phyloP scores from a whole-genome alignment of 2,888 invertebrate genomes.

The Cryptocheilus praepositus region DNA sequence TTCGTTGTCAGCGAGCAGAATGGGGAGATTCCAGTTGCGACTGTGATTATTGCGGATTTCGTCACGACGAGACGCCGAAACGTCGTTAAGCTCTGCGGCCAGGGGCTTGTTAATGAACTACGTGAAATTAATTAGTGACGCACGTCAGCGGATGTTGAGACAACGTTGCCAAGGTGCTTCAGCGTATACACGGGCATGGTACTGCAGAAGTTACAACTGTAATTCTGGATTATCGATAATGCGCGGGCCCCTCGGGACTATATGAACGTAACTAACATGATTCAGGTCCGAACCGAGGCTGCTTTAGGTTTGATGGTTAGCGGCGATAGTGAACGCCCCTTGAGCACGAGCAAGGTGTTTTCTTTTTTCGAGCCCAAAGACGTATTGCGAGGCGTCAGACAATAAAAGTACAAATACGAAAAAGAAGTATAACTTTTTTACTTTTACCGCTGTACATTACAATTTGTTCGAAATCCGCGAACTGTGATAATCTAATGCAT shows the following conservation, averaged over 20 bases:
- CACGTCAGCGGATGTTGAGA: constrained; percentile 44
- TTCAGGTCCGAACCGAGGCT: constrained; percentile 25
- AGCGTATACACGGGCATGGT: constrained; percentile 11
- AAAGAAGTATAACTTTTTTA: too few species aligned
- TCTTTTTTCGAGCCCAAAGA: too few species aligned
- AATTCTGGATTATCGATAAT: constrained; percentile 61
- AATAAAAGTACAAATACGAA: too few species aligned
- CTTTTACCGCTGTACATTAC: too few species aligned
- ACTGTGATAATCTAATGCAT: too few species aligned
- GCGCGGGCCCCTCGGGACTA: constrained; percentile 37
- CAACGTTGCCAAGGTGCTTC: constrained; percentile 31
- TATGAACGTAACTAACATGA: constrained; percentile 36
- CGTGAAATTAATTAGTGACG: constrained; percentile 60
- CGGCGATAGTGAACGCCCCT: constrained; percentile 33
- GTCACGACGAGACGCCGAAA: constrained; percentile 34
- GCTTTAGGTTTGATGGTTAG: not conserved
- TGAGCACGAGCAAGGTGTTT: constrained; percentile 12
- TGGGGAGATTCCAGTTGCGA: too few species aligned
- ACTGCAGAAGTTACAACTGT: constrained; percentile 47
- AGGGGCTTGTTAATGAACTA: constrained; percentile 58
- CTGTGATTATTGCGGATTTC: constrained; percentile 29
- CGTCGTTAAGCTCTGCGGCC: constrained; percentile 50
- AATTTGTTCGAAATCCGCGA: too few species aligned
- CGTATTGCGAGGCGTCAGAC: too few species aligned
- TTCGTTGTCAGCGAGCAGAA: too few species aligned